A percentile compares a stretch with the other conserved stretches of the same genome.
Conservation (phyloP, 2,888 invertebrate genomes). For the Rhamnusium bicolor region DNA sequence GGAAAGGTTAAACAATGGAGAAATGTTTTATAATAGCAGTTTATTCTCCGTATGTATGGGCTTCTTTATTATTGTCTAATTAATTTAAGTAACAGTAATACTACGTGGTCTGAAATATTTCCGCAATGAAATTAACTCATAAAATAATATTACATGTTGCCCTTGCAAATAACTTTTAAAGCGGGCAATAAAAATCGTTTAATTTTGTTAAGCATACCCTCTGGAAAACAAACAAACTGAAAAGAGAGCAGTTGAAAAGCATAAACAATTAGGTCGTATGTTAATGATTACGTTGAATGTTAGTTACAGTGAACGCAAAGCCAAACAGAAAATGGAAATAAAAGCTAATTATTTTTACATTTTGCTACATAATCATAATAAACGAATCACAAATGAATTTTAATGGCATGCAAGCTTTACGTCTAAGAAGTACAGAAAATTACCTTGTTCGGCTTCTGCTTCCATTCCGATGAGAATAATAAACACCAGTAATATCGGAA, state of each 20-base stretch:
- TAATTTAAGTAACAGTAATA: too few species aligned
- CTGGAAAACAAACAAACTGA: constrained; percentile 3
- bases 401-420: constrained; percentile 7
- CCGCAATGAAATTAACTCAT: background rate
- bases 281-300: constrained; percentile 29
- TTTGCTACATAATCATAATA: constrained; percentile 4
- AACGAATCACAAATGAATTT: constrained; percentile 22
- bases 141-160: background rate
- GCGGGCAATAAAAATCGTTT: background rate
- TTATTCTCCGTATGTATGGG: too few species aligned
- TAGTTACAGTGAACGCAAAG: constrained; percentile 11
- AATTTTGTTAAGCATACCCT: background rate
- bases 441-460: constrained; percentile 14
- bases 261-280: constrained; percentile 28
- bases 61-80: too few species aligned
- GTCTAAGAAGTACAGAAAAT: constrained; percentile 7
- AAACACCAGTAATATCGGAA: background rate
- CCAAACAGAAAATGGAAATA: constrained; percentile 11
- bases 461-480: constrained; percentile 14
- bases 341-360: constrained; percentile 31
- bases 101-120: background rate
- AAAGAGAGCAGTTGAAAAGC: background rate
- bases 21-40: too few species aligned
- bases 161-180: background rate
- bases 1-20: too few species aligned